These are phyloP conservation scores for Malaclemys terrapin DNA, from an alignment of 2,113 vertebrate genomes.

Conservation along the genomic window DNA sequence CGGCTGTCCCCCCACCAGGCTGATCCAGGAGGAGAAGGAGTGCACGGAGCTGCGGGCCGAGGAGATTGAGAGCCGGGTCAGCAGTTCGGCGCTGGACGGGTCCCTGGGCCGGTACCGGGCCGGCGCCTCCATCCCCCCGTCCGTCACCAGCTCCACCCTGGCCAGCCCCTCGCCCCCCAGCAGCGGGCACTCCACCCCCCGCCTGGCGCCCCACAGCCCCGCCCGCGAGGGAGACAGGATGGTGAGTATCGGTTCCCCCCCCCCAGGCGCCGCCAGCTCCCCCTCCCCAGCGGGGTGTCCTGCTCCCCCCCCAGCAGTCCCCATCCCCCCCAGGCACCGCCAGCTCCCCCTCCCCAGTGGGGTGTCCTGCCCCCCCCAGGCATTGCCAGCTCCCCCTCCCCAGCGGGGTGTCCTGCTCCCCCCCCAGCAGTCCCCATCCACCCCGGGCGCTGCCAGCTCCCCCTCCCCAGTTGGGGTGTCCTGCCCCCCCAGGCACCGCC, in stretches of 20 bases:
- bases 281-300: neutral
- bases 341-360: neutral
- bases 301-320: no score
- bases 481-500: fast-evolving
- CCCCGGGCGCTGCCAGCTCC: neutral
- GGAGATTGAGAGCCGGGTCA: constrained; percentile 92
- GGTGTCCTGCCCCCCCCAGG: no score
- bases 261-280: neutral
- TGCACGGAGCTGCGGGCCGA: constrained; percentile 91
- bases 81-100: constrained; percentile 87
- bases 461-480: neutral
- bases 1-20: constrained; percentile 65
- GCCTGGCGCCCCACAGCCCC: constrained; percentile 88
- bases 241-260: constrained; percentile 53
- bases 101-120: constrained; percentile 84
- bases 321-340: no score
- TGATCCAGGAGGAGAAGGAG: constrained; percentile 96
- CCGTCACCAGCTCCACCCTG: constrained; percentile 93
- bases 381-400: neutral
- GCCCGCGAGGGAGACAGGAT: constrained; percentile 88
- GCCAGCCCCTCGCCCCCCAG: constrained; percentile 94
- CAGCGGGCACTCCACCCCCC: constrained; percentile 93
- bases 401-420: no score
- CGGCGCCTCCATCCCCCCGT: constrained; percentile 88
- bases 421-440: no score